Conservation (phyloP, 2,797 vertebrate species). For the Percopsis omiscomaycus region DNA sequence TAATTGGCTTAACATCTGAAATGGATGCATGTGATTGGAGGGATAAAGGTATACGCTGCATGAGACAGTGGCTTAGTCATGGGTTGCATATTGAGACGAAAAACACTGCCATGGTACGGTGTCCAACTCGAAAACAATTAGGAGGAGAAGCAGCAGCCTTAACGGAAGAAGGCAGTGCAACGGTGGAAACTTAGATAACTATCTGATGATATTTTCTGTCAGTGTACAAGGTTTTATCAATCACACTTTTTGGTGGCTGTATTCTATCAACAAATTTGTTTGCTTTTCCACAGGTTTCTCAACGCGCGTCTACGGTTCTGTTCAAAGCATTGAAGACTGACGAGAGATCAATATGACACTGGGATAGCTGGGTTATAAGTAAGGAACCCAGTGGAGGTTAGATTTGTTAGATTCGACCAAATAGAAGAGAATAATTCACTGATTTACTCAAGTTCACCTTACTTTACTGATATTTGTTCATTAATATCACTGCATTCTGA, state of each 20-base stretch:
- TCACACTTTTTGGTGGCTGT: too few relatives aligned
- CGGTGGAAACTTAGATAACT: neutral
- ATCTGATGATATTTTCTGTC: conserved; percentile 14
- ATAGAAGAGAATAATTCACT: too few relatives aligned
- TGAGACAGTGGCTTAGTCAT: conserved; percentile 46
- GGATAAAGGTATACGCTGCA: conserved; percentile 47
- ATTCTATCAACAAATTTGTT: too few relatives aligned
- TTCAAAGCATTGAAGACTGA: too few relatives aligned
- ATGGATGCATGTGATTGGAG: conserved; percentile 59
- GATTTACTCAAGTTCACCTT: too few relatives aligned
- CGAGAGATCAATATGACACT: too few relatives aligned
- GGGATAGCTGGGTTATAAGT: too few relatives aligned
- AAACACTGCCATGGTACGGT: conserved; percentile 18
- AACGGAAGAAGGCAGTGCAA: neutral
- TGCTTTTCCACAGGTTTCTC: too few relatives aligned
- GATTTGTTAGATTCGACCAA: too few relatives aligned
- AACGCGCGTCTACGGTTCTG: too few relatives aligned
- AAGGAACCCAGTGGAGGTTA: too few relatives aligned
- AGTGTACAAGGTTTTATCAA: neutral
- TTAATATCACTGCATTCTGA: neutral
- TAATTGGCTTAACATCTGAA: conserved; percentile 64
- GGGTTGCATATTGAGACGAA: conserved; percentile 23
- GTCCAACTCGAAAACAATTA: conserved; percentile 15
- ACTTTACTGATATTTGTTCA: neutral
- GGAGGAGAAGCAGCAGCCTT: conserved; percentile 14